Percentiles rank a stretch among this genome's conserved stretches.
Conservation (phyloP, 2,797 vertebrate genomes). For the Lepus oiostolus region DNA sequence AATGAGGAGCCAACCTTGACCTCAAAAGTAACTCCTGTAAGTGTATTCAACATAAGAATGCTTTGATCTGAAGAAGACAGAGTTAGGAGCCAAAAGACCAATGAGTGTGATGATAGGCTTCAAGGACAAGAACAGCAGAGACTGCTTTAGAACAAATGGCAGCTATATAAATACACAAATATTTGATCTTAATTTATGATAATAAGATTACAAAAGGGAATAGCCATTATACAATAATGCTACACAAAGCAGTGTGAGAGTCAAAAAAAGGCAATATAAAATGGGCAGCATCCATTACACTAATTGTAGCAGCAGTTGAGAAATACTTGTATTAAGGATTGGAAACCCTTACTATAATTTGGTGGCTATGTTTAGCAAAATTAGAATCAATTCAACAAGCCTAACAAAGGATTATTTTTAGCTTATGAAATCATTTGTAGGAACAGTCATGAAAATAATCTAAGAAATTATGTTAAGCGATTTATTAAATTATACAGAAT, state of each 20-base stretch:
- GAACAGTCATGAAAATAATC: not conserved
- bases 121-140: not conserved
- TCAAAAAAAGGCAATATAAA: not conserved
- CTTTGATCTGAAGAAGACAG: not conserved
- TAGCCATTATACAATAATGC: not conserved
- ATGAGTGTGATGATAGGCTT: not conserved
- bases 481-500: not conserved
- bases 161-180: not conserved
- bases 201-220: not conserved
- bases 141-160: not conserved
- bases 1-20: not conserved
- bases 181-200: not conserved
- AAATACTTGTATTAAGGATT: not conserved
- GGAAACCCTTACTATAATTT: not conserved
- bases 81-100: not conserved
- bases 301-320: not conserved
- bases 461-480: not conserved
- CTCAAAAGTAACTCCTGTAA: not conserved
- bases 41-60: not conserved
- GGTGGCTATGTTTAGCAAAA: not conserved
- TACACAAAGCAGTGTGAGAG: not conserved
- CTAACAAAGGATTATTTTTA: conserved; percentile 13
- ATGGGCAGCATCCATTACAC: not conserved
- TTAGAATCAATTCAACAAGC: not conserved
- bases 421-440: not conserved